A percentile compares a stretch with the other conserved stretches of the same genome.
phyloP scores from a whole-genome alignment of 2,888 invertebrate genomes.

The Hirtodrosophila duncani region DNA sequence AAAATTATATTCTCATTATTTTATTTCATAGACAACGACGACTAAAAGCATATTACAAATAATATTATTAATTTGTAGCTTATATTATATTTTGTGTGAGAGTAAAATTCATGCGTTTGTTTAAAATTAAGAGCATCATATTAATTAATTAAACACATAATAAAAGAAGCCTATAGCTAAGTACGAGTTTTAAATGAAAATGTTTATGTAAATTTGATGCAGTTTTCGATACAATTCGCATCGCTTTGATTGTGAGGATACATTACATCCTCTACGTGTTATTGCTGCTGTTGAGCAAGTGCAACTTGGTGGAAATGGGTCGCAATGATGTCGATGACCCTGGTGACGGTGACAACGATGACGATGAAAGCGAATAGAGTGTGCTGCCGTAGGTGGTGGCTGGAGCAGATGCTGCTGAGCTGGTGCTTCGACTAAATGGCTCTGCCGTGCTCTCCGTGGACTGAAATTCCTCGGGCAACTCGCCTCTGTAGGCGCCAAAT shows the following conservation, averaged over 20 bases:
- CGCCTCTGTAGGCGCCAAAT: constrained; percentile 86
- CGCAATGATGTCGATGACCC: constrained; percentile 52
- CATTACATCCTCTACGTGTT: constrained; percentile 32
- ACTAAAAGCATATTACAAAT: constrained; percentile 59
- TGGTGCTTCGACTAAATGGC: constrained; percentile 22
- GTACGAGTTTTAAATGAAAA: constrained; percentile 46
- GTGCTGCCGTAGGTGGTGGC: constrained; percentile 19
- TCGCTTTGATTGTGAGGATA: too few relatives aligned
- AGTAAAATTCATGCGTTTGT: constrained; percentile 41
- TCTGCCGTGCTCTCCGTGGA: constrained; percentile 64
- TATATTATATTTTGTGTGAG: constrained; percentile 13
- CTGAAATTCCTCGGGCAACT: constrained; percentile 81
- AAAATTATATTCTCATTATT: constrained; percentile 24
- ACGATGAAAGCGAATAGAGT: constrained; percentile 30
- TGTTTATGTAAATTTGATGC: constrained; percentile 33
- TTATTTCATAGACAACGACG: constrained; percentile 64
- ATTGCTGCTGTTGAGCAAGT: constrained; percentile 52
- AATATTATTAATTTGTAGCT: constrained; percentile 14
- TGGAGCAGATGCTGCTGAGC: constrained; percentile 18
- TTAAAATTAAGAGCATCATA: constrained; percentile 58
- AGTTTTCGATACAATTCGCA: constrained; percentile 45
- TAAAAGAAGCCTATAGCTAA: constrained; percentile 41
- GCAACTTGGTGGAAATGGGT: constrained; percentile 72
- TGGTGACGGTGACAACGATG: constrained; percentile 38
- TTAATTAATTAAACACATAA: constrained; percentile 28